Evolutionary conservation across 2,888 invertebrate species (phyloP).

Genomic region (Campoplex nolae): DNA sequence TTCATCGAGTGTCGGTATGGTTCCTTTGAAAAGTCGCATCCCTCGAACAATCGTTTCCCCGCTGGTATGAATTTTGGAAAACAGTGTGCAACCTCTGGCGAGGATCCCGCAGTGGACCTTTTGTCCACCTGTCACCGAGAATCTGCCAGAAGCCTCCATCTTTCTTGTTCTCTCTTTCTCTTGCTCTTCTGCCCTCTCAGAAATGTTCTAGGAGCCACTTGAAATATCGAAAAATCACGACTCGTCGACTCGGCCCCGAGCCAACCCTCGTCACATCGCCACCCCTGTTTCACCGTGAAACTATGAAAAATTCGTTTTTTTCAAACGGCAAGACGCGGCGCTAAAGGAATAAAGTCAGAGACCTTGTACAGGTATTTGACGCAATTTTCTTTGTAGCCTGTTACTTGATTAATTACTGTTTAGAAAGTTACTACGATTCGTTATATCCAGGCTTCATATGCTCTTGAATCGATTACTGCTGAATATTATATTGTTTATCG

Average conservation of each 20-base stretch:
- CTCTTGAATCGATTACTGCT: not conserved
- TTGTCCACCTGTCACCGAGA: slow-evolving; percentile 82
- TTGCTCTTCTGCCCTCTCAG: not conserved
- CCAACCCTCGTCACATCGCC: slow-evolving; percentile 50
- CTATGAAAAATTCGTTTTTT: slow-evolving; percentile 62
- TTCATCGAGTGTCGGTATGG: slow-evolving; percentile 65
- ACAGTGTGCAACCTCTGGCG: slow-evolving; percentile 76
- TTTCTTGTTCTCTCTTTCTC: not conserved
- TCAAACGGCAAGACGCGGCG: slow-evolving; percentile 32
- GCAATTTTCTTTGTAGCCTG: slow-evolving; percentile 20
- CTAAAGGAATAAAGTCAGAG: slow-evolving; percentile 43
- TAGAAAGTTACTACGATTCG: not conserved
- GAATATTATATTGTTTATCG: not conserved
- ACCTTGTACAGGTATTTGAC: slow-evolving; percentile 63
- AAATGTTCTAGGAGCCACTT: slow-evolving; percentile 56
- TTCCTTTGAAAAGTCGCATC: slow-evolving; percentile 70
- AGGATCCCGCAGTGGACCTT: slow-evolving; percentile 74
- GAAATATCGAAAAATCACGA: slow-evolving; percentile 73
- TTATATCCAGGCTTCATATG: not conserved
- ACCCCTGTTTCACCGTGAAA: slow-evolving; percentile 54
- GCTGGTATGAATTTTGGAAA: slow-evolving; percentile 82
- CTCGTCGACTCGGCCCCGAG: slow-evolving; percentile 24
- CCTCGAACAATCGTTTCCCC: slow-evolving; percentile 78
- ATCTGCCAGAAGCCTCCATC: slow-evolving; percentile 63
- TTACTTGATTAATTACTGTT: slow-evolving; percentile 59